Evolutionary conservation across 2,888 invertebrate species (phyloP), one percentile per base, ranked within the genome.

Genomic region (Cryptocephalus primarius): DNA sequence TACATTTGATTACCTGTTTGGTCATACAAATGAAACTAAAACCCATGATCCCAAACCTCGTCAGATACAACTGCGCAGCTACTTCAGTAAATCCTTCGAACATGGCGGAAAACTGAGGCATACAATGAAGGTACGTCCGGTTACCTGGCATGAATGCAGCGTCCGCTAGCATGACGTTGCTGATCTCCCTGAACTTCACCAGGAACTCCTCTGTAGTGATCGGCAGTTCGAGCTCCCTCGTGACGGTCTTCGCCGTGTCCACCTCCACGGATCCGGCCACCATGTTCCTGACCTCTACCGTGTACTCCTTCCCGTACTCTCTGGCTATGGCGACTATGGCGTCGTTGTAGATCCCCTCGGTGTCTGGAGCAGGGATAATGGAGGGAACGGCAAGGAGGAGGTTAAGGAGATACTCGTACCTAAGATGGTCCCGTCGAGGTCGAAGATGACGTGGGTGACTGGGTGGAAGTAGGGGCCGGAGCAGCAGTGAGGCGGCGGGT

Each of bases 371-470:
- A 44, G 39, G 22, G 9, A 9, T n/a, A 32, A 34, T 39, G 36
- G 10, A 8, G 10, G 31, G 38, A 22, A 22, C 2, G 6, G 3
- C 2, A 6, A 4, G 22, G 22, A 22, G 6, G 22, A 22, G 22
- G n/a, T n/a, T n/a, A 22, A 2, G 22, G 22, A 6, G 6, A 22
- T 22, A 4, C 22, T 22, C 22, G 22, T 36, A 77, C 78, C 76
- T 47, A 83, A 63, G 39, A 82, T 62, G 10, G 80, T 67, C 2
- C 82, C 82, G 63, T 82, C 82, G 69, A 82, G 73, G 64, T 83
- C 82, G 64, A 82, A 88, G 56, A 88, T 82, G 54, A 87, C 83
- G 66, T 88, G 88, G 3, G 85, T 82, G 9, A 85, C 82, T n/a
- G 43, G 36, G n/a, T 6, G 36, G 12, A 4, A 36, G n/a, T 36